Evolutionary conservation across 2,888 invertebrate genomes (phyloP).

Genomic region (Drosophila tripunctata): DNA sequence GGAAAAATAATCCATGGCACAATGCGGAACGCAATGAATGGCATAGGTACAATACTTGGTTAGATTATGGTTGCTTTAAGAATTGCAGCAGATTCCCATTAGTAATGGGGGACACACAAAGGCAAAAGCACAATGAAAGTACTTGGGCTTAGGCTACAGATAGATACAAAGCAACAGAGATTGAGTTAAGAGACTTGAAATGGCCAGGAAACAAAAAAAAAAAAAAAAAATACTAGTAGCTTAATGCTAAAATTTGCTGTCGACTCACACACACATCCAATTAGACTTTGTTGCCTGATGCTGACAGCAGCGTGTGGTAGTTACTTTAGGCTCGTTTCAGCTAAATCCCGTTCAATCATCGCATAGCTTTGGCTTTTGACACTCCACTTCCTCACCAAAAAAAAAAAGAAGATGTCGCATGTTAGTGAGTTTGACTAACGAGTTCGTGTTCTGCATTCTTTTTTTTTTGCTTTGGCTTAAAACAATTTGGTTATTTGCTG

Average conservation of each 20-base stretch:
- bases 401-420: conserved; percentile 5
- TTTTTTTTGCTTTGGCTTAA: neutral
- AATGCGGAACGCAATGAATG: no score
- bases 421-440: neutral
- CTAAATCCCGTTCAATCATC: conserved; percentile 13
- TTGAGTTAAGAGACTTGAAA: conserved; percentile 26
- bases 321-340: neutral
- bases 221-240: no score
- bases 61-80: no score
- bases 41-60: no score
- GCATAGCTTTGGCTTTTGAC: neutral
- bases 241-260: conserved; percentile 18
- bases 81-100: conserved; percentile 23
- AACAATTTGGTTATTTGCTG: conserved; percentile 60
- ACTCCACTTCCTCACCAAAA: no score
- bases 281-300: conserved; percentile 23
- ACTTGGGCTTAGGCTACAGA: conserved; percentile 14
- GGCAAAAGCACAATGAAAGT: conserved; percentile 21
- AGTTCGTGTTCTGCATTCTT: conserved; percentile 2
- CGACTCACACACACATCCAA: conserved; percentile 27
- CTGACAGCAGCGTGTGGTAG: conserved; percentile 24
- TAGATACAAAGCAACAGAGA: no score
- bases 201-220: neutral
- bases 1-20: neutral
- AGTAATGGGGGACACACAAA: conserved; percentile 23